Evolutionary conservation across 2,797 vertebrate genomes (phyloP), one percentile per base, ranked within the genome.

Genomic region (Naso thynnoides): DNA sequence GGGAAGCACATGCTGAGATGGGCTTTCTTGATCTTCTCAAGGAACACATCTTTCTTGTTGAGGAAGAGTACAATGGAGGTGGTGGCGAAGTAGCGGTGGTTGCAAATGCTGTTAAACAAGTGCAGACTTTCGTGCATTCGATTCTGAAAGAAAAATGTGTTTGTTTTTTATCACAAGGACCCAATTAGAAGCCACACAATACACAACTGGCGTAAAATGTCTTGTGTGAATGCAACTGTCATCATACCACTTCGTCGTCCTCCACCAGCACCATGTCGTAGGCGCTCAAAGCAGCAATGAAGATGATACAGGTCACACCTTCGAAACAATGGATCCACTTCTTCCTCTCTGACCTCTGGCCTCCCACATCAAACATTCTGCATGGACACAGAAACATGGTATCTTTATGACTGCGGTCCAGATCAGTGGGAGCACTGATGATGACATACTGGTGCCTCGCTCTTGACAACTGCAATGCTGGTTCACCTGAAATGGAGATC

Each of bases 271-370:
- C 98, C 98, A 99, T 99, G 93, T 99, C 98, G 0, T 98, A 99
- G 82, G 98, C 97, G 63, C 98, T 99, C 89, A 99, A 91, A 48
- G 98, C 98, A 0, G 96, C 98, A 0, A 98, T 98, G 93, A 99
- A 99, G 91, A 99, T 99, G 90, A 99, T 99, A 77, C 98, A 99
- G 77, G 98, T 99, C 57, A 99, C 98, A 0, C 98, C 98, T 89
- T 99, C 98, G 2, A 99, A 99, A 91, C 98, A 99, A 55, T 99
- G 98, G 83, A 99, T 99, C 98, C 98, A 99, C 89, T 99, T 99
- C 94, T 99, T 99, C 60, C 98, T 93, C 88, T 99, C 98, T 0
- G 98, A 99, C 82, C 98, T 96, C 94, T 99, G 98, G 33, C 98
- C 98, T 0, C 98, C 98, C 71, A 99, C 98, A 0, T 99, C 98